Evolutionary conservation across 1,140 invertebrate genomes (phyloP), one percentile per base, ranked within the genome.

Genomic region (Dreissena rostriformis): DNA sequence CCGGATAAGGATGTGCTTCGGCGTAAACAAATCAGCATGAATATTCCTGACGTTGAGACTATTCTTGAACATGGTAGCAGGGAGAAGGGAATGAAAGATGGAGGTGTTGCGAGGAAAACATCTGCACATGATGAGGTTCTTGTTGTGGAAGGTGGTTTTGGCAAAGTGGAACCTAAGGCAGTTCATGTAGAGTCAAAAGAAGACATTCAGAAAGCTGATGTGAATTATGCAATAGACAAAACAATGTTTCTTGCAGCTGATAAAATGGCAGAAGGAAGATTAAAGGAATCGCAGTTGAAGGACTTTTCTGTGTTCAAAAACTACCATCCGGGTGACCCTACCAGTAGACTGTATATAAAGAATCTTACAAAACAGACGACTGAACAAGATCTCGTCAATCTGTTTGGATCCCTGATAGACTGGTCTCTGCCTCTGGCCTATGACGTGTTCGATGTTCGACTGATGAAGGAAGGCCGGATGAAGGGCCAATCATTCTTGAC

Each of bases 401-500:
- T 99, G 84, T 98, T 96, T 93, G 95, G 95, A 75, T 93, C 95
- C 83, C 98, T 96, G 92, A 89, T 95, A 5, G 90, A 94, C 93
- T 88, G 93, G 94, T 86, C 93, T 63, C 91, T 93, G 81, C 93
- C 95, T 82, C 90, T 94, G 72, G 93, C 95, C 85, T 93, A 93
- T 86, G 94, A 94, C 53, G 94, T 95, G 82, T 98, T 97, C 94
- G 96, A 97, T 94, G 95, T 98, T n/a, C 95, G 96, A 87, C 94
- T 98, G 2, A 98, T 99, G 97, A 97, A 97, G 92, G 97, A 98
- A 92, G 98, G 98, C 0, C 95, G 97, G 90, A 98, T 99, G 97
- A 98, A 98, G 94, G 97, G 97, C 0, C 98, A 99, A 94, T 97
- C 97, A 10, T 99, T 99, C 95, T 94, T 99, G 0, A 97, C 97